A percentile compares a stretch with the other conserved stretches of the same genome.
phyloP scores from a whole-genome alignment of 1,140 invertebrate genomes.

The Drosophila ohnishii region DNA sequence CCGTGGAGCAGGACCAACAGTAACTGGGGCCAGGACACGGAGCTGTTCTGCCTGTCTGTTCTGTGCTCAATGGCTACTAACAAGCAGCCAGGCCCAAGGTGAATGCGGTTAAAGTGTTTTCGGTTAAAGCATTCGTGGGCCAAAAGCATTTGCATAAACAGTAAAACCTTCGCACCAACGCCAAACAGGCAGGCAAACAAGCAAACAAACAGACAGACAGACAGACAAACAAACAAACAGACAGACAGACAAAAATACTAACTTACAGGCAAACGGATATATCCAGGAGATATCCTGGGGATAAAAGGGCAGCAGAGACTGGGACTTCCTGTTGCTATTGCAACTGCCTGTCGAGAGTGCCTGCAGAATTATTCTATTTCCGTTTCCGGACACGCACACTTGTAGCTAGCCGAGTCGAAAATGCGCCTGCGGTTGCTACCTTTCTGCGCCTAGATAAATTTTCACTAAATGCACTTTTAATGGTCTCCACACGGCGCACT shows the following conservation, averaged over 20 bases:
- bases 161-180: constrained; percentile 47
- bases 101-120: constrained; percentile 80
- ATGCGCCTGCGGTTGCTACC: constrained; percentile 70
- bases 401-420: constrained; percentile 57
- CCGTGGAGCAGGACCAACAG: constrained; percentile 3
- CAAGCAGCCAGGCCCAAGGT: constrained; percentile 73
- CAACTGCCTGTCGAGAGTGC: constrained; percentile 58
- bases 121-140: constrained; percentile 69
- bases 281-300: constrained; percentile 15
- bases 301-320: constrained; percentile 21
- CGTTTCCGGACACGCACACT: constrained; percentile 72
- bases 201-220: constrained; percentile 41
- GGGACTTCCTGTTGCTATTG: constrained; percentile 49
- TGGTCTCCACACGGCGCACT: constrained; percentile 49
- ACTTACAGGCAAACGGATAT: constrained; percentile 16
- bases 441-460: constrained; percentile 71
- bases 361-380: constrained; percentile 76
- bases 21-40: constrained; percentile 12
- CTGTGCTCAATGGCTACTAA: constrained; percentile 76
- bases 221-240: constrained; percentile 10
- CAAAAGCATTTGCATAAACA: constrained; percentile 77
- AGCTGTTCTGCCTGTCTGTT: constrained; percentile 29
- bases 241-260: constrained; percentile 16
- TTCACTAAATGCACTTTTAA: constrained; percentile 80
- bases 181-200: constrained; percentile 34